A percentile compares a stretch with the other conserved stretches of the same genome.
Conservation (phyloP, 2,113 vertebrate species). For the Dolichotis patagonum region DNA sequence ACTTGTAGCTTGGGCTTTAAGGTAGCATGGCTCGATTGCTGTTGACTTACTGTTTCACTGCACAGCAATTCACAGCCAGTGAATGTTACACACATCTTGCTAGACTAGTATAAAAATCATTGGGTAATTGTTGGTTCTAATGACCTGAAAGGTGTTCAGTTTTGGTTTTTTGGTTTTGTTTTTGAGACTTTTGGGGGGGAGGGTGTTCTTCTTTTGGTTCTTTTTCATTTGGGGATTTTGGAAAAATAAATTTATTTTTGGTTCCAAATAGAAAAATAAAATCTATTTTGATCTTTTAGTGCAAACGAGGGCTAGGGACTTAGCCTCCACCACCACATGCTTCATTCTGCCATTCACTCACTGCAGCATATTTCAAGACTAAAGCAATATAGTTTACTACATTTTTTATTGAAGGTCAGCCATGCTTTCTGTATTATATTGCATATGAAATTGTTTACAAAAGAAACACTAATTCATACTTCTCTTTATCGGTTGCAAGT, state of each 20-base stretch:
- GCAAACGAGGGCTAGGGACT: constrained; percentile 88
- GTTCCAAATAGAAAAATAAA: constrained; percentile 79
- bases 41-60: constrained; percentile 89
- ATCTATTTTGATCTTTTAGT: constrained; percentile 84
- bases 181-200: neutral
- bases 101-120: constrained; percentile 93
- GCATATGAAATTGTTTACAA: constrained; percentile 91
- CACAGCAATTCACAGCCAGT: constrained; percentile 93
- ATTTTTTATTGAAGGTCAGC: constrained; percentile 89
- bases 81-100: constrained; percentile 95
- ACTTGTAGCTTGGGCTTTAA: constrained; percentile 98
- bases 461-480: constrained; percentile 89
- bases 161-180: constrained; percentile 73
- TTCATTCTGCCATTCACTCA: constrained; percentile 87
- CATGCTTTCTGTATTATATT: constrained; percentile 90
- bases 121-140: constrained; percentile 92
- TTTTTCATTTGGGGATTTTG: constrained; percentile 73
- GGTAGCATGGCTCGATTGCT: constrained; percentile 98
- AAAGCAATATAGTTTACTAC: constrained; percentile 92
- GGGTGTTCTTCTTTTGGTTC: neutral
- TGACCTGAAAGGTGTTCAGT: constrained; percentile 96
- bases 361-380: constrained; percentile 87
- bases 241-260: constrained; percentile 43
- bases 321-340: constrained; percentile 84
- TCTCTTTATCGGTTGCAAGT: constrained; percentile 86